A percentile compares a stretch with the other conserved stretches of the same genome.
phyloP scores from a whole-genome alignment of 1,140 invertebrate species.

The Zaprionus taronus region DNA sequence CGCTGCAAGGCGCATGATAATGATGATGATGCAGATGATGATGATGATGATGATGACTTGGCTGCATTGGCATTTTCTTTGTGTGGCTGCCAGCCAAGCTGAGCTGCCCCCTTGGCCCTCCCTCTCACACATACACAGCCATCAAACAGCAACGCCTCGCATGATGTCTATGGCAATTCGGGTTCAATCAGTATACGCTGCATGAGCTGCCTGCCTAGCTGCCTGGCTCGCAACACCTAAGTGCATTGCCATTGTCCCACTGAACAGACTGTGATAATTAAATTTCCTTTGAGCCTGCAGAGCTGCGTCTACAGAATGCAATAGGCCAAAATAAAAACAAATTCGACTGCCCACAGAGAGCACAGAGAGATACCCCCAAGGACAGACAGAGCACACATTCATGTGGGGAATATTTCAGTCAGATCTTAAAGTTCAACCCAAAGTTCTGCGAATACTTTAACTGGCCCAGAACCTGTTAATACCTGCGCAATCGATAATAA shows the following conservation, averaged over 20 bases:
- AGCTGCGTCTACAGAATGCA: slow-evolving; percentile 20
- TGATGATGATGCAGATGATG: slow-evolving; percentile 8
- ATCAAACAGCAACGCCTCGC: slow-evolving; percentile 12
- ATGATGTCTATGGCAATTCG: slow-evolving; percentile 41
- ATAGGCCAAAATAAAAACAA: slow-evolving; percentile 36
- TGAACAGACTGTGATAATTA: slow-evolving; percentile 33
- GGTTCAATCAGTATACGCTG: slow-evolving; percentile 27
- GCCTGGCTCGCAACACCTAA: slow-evolving; percentile 20
- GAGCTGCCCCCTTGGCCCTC: not conserved
- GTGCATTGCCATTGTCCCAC: slow-evolving; percentile 27
- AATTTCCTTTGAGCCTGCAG: slow-evolving; percentile 36
- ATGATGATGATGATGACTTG: slow-evolving; percentile 15
- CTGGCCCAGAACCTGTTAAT: not conserved
- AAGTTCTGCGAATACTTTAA: not conserved
- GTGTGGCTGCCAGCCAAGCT: slow-evolving; percentile 36
- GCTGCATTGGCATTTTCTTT: slow-evolving; percentile 49
- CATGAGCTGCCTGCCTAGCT: not conserved
- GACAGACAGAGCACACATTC: not conserved
- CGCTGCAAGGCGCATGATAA: slow-evolving; percentile 4
- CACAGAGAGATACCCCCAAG: not conserved
- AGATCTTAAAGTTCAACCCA: not conserved
- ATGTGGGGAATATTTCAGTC: not conserved
- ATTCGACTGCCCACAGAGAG: not conserved
- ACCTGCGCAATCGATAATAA: slow-evolving; percentile 4
- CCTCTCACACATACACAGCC: not conserved